Percentiles rank a stretch among this genome's conserved stretches.
Evolutionary conservation across 2,797 vertebrate genomes (phyloP).

Genomic region (Thamnophis elegans): DNA sequence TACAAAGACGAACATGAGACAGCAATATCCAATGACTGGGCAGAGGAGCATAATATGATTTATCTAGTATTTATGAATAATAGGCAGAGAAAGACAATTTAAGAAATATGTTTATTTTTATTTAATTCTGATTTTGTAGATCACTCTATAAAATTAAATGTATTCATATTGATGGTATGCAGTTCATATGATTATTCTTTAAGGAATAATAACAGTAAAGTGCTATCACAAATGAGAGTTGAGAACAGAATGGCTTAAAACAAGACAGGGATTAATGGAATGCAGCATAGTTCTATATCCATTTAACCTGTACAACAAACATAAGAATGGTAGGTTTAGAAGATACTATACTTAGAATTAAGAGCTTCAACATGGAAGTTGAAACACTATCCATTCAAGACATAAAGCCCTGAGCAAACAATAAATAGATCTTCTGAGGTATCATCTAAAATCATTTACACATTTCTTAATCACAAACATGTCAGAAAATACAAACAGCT

Average conservation of each 20-base stretch:
- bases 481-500: constrained; percentile 9
- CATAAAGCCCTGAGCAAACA: background rate
- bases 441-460: constrained; percentile 1
- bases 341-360: background rate
- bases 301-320: background rate
- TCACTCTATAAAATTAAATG: background rate
- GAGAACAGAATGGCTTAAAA: background rate
- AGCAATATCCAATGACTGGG: background rate
- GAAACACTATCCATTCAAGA: background rate
- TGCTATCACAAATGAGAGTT: background rate
- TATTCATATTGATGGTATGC: background rate
- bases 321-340: background rate
- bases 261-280: background rate
- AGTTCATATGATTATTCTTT: background rate
- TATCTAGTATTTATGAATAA: background rate
- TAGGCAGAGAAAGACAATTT: background rate
- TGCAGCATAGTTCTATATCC: background rate
- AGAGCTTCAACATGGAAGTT: background rate
- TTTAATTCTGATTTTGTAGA: background rate
- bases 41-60: background rate
- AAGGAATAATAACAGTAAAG: background rate
- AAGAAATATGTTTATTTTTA: background rate
- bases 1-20: background rate
- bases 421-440: background rate
- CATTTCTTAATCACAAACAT: constrained; percentile 11